Base-by-base conservation (phyloP, 2,888 invertebrate genomes). In the Eurois occulta region DNA sequence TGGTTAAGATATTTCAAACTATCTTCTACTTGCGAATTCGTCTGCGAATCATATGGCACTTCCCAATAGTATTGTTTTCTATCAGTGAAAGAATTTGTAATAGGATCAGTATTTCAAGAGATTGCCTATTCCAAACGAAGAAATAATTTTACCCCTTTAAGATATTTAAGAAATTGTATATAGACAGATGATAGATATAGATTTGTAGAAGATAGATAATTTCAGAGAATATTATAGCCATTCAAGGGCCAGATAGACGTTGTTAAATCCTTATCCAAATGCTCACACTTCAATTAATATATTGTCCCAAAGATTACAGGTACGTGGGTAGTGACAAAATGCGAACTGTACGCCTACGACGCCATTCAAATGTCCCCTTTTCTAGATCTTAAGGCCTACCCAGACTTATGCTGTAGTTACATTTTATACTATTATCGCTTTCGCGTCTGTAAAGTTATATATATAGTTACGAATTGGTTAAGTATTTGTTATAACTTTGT, bases 281-380 rank as follows among this genome's bases (percentile, higher is more conserved):
- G 35, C 52, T 70, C 43, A 75, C 58, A 38, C 52, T 60, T 48
- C 83, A 80, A 66, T 83, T 80, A 80, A 77, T 70, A 70, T 28
- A 65, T 55, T 60, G 77, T 77, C 58, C 10, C 58, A 8, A 65
- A 43, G 58, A 70, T 69, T 58, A 38, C 83, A 70, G 21, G 7
- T 43, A n/a, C 5, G 80, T 82, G 80, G 80, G 80, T 60, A 28
- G 82, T 58, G 83, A 41, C 65, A 43, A 70, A 80, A 79, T 81
- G 66, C 46, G 62, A 52, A 58, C 48, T 76, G 24, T 2, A 35
- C 83, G 48, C 77, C 77, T 32, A 80, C 80, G 43, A 7, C 10
- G 46, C 13, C 43, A 75, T 70, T 80, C 65, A 77, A 52, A 38
- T 43, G 52, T 52, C 21, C 28, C 64, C 28, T 60, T 48, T 69